Evolutionary conservation across 2,888 invertebrate species (phyloP), one percentile per base, ranked within the genome.

Genomic region (Anticlea derivata): DNA sequence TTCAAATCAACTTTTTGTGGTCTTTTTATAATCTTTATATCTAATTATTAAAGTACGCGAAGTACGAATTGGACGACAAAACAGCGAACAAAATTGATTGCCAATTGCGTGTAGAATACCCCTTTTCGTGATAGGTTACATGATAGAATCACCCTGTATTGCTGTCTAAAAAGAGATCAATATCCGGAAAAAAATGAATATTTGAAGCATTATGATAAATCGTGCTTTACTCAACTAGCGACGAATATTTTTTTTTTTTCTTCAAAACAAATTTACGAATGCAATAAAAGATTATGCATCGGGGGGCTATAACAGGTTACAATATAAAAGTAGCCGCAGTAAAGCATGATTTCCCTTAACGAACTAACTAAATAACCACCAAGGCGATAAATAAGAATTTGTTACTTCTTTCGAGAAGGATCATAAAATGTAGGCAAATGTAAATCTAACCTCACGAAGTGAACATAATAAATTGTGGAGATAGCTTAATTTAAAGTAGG

Each of bases 381-480:
- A 29, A 8, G 7, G 12, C 11, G 6, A 23, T 22, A 27, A 2
- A 2, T 17, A 17, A n/a, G n/a, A n/a, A 17, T 17, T 17, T 17
- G 4, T 17, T 3, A 17, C 17, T 17, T 13, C 7, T 31, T 11
- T 5, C 7, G 7, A 7, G 7, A 7, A 12, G 13, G 7, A 13
- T n/a, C n/a, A n/a, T n/a, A n/a, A n/a, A n/a, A n/a, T n/a, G n/a
- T n/a, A n/a, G n/a, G n/a, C n/a, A 30, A 12, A 34, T 20, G 27
- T 26, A 29, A 40, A 11, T 51, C 55, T 54, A 56, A 61, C 57
- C 59, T 54, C 61, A 61, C 56, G 59, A 56, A 45, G 39, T 29
- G 33, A 57, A 51, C 47, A 47, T 38, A 44, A 41, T 44, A 12
- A 47, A 31, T 12, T 43, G 37, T 55, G 35, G 51, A 54, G 39